Base-by-base conservation (phyloP, 2,113 vertebrate genomes). In the Aleadryas rufinucha region DNA sequence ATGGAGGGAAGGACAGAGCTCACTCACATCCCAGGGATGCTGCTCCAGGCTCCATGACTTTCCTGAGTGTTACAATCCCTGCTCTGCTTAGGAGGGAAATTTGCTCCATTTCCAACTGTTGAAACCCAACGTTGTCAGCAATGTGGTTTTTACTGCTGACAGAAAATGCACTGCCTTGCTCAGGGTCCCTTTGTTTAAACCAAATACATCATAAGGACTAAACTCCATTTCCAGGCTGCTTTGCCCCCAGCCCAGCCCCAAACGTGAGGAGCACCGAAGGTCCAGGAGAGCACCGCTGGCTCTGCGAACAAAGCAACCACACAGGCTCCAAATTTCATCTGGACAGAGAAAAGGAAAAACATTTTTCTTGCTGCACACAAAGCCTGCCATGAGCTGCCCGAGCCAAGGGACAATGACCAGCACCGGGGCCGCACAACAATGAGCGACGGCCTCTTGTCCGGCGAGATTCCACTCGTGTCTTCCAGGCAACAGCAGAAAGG, bases 401-500 rank as follows among this genome's bases (percentile, higher is more conserved):
- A 86, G 92, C 71, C 41, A 16, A 57, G 64, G 88, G 85, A 96
- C 92, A 97, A 96, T 96, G 84, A 61, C 23, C 56, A 92, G 90
- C 78, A 92, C 85, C 47, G 59, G 76, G 61, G 77, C 30, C 16
- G 35, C 85, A 37, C 74, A 60, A 95, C 95, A 97, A 93, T 92
- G 92, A 72, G 95, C 65, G 20, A 31, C 7, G 49, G 88, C 71
- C 95, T 68, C 96, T 93, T 96, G 82, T 93, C 79, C 92, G 52
- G 59, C 3, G 15, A 88, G 93, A 97, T 97, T 96, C 96, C 96
- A 96, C 92, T 60, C 77, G n/a, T 84, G 93, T 92, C 84, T 54
- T 97, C 96, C 90, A 78, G 96, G 93, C 96, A 97, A 97, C 96
- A 96, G 85, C 49, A 94, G 68, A 94, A 90, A 95, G 90, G 93